Base-by-base conservation (phyloP, 2,797 vertebrate species). In the Picus viridis region DNA sequence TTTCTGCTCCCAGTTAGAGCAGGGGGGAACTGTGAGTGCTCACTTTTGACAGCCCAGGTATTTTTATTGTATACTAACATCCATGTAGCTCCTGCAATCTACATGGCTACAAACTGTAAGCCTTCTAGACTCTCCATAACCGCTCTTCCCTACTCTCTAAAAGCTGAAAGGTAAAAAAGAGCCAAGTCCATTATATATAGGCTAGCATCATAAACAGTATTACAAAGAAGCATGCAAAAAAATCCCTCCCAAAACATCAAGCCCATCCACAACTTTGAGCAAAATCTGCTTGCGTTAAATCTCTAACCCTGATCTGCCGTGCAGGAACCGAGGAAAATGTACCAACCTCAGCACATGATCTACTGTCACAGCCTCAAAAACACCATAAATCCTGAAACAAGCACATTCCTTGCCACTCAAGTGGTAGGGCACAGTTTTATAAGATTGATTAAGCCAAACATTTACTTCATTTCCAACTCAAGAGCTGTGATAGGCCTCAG, bases 31-130 rank as follows among this genome's bases (percentile, higher is more conserved):
- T 59, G 79, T 4, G 6, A 64, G 14, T 71, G 41, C 53, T 86
- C 47, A 36, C 30, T 89, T 89, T 74, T 53, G 34, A 86, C 70
- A 88, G 77, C 5, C 41, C 65, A 47, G 16, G 8, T 70, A 36
- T 56, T 88, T 92, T 70, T 71, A 71, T 80, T 86, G 88, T 45
- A 75, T 36, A 34, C 24, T 36, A 78, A 93, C 85, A 86, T 36
- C 68, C 64, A 67, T 0, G 6, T 11, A 70, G 32, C 30, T 76
- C 61, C 57, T 86, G 30, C 15, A 1, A 0, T 61, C 81, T 84
- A 78, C 79, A 45, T 7, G 19, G 70, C 59, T 68, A 62, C 36
- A 57, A 86, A 63, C 45, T 19, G 4, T 41, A 83, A 81, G 67
- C 45, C 29, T 76, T 51, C 23, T 41, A 75, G 57, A 73, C 23